These are phyloP conservation scores for Drosophila cognata DNA, from an alignment of 2,888 invertebrate species.

Conservation along the genomic window DNA sequence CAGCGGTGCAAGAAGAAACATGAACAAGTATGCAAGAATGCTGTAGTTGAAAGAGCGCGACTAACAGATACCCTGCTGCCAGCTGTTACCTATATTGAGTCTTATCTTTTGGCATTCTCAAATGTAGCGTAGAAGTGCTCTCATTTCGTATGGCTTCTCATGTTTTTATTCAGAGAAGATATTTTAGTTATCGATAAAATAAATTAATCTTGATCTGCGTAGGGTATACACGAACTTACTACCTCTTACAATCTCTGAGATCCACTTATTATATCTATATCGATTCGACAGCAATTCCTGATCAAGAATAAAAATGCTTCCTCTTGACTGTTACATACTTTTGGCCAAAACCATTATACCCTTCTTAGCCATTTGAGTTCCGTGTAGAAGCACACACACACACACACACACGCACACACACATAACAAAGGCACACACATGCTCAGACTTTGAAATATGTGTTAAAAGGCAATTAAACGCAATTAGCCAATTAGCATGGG, in stretches of 20 bases:
- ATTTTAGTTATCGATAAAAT: neutral
- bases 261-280: neutral
- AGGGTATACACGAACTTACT: no score
- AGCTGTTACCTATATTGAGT: neutral
- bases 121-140: neutral
- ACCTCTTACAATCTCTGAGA: neutral
- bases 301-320: neutral
- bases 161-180: neutral
- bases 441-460: conserved; percentile 35
- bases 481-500: conserved; percentile 80
- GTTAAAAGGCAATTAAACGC: conserved; percentile 77
- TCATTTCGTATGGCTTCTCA: neutral
- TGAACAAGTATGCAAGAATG: neutral
- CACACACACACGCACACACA: neutral
- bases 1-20: neutral
- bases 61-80: neutral
- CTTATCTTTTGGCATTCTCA: neutral
- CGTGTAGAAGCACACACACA: neutral
- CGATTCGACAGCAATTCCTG: neutral
- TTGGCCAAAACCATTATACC: neutral
- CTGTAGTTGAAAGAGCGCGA: neutral
- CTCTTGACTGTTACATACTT: neutral
- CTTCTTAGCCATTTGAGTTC: neutral
- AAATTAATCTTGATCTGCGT: neutral
- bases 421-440: neutral